A percentile compares a stretch with the other conserved stretches of the same genome.
Conservation (phyloP, 2,888 invertebrate genomes). For the Cataglyphis livida region DNA sequence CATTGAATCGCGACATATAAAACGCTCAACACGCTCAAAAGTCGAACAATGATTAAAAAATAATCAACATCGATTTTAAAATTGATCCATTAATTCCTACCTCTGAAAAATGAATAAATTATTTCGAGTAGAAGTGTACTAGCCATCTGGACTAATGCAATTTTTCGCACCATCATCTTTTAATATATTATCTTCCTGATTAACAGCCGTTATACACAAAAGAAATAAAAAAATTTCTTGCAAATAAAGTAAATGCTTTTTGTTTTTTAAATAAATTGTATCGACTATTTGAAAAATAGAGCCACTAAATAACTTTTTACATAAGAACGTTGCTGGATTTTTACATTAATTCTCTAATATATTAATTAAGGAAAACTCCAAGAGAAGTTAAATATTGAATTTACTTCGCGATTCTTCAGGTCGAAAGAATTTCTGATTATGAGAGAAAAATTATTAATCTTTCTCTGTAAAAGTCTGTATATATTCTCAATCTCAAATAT, state of each 20-base stretch:
- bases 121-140: neutral
- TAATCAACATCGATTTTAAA: constrained; percentile 21
- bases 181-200: constrained; percentile 2
- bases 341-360: neutral
- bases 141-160: neutral
- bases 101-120: constrained; percentile 44
- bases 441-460: neutral
- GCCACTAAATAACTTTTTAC: neutral
- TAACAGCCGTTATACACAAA: neutral
- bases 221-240: neutral
- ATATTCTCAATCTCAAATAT: neutral
- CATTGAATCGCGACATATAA: neutral
- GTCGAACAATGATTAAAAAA: constrained; percentile 17
- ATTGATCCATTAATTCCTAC: constrained; percentile 7
- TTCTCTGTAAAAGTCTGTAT: neutral
- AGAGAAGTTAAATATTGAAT: neutral
- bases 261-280: neutral
- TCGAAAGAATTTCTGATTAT: neutral
- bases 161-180: constrained; percentile 23
- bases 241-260: neutral
- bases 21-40: neutral
- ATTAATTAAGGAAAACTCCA: neutral
- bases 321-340: neutral
- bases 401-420: neutral
- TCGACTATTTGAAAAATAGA: neutral